A percentile compares a stretch with the other conserved stretches of the same genome.
phyloP scores from a whole-genome alignment of 2,888 invertebrate genomes.

The Mylabris sibirica region DNA sequence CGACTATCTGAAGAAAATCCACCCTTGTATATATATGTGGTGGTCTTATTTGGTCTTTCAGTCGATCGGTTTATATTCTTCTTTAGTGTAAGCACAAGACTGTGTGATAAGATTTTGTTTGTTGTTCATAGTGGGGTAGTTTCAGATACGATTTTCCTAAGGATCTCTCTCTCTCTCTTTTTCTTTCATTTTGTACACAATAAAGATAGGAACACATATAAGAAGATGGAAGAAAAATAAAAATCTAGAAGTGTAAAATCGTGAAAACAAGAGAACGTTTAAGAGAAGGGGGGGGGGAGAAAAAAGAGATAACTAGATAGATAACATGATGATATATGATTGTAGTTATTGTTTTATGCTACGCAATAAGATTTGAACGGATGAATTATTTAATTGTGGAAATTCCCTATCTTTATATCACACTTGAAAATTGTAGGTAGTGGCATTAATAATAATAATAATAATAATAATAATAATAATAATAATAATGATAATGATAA shows the following conservation, averaged over 20 bases:
- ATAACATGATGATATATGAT: not conserved
- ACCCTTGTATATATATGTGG: not conserved
- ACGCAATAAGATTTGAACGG: constrained; percentile 8
- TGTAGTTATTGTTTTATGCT: constrained; percentile 12
- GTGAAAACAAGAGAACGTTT: too few relatives aligned
- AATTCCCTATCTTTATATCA: not conserved
- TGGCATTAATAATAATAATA: too few relatives aligned
- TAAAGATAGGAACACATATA: too few relatives aligned
- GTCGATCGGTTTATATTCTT: not conserved
- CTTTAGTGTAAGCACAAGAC: not conserved
- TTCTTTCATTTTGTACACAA: not conserved
- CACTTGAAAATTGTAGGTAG: not conserved
- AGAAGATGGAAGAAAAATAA: too few relatives aligned
- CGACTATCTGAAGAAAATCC: constrained; percentile 22
- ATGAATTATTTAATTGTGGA: constrained; percentile 14
- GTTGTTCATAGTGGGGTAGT: not conserved
- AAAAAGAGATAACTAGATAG: not conserved
- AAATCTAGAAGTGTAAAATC: not conserved
- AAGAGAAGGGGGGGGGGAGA: too few relatives aligned
- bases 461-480: too few relatives aligned
- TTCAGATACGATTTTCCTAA: not conserved
- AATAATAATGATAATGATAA: not conserved
- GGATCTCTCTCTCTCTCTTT: not conserved
- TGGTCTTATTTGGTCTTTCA: not conserved
- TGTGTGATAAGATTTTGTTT: not conserved